Base-by-base conservation (phyloP, 2,888 invertebrate species). In the Lepetodrilus schrolli region DNA sequence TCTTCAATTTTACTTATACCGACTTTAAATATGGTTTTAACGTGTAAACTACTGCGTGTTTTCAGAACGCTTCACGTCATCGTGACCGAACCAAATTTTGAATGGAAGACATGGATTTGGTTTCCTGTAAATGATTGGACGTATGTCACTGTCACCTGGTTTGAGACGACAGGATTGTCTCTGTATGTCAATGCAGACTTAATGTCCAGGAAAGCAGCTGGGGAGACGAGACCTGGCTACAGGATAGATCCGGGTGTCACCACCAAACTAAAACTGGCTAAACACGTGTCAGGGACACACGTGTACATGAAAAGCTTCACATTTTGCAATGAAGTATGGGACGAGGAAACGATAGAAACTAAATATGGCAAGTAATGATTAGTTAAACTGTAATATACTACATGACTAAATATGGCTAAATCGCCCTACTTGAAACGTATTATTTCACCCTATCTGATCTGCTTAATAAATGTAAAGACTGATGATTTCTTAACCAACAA, bases 141-240 rank as follows among this genome's bases (percentile, higher is more conserved):
- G n/a, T 66, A 76, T 50, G 58, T 78, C 30, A 72, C 76, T 66
- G 51, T 76, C 8, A 74, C 76, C 4, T 78, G 78, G 78, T 74
- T 76, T 36, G 70, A 66, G 10, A 50, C 70, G 7, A 10, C 65
- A 23, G 76, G 76, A 17, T 49, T 78, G 66, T 72, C 34, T 13
- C 26, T 76, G 17, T 76, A 74, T 23, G 51, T 69, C 20, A 78
- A 78, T 47, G 43, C 58, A n/a, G 23, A 72, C 23, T 37, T 66
- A n/a, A 47, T 72, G 30, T 30, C 65, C 23, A 47, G 10, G 26
- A 30, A 43, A 21, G 47, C 38, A 2, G 3, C 5, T n/a, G 38
- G 36, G n/a, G 5, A 3, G 21, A 20, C 43, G 3, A 7, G 4
- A 2, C 48, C 4, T 20, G 37, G 47, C 0, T 65, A 66, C 13